phyloP scores from a whole-genome alignment of 2,888 invertebrate species.

The Euzetes globulus region DNA sequence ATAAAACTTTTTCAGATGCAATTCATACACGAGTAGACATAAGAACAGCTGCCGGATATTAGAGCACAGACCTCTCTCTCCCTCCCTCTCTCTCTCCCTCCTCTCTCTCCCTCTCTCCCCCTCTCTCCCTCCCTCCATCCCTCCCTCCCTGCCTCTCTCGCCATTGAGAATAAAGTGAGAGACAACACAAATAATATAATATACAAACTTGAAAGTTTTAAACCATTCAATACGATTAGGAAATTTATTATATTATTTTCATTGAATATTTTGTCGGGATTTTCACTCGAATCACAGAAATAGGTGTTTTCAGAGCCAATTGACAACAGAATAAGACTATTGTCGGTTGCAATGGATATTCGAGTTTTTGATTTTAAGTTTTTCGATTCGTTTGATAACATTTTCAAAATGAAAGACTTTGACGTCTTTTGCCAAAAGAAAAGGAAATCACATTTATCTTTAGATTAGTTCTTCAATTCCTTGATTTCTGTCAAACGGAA shows the following conservation, averaged over 20 bases:
- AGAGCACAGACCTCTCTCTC: neutral
- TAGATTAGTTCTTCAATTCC: too few species aligned
- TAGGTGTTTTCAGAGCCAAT: neutral
- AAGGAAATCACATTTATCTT: too few species aligned
- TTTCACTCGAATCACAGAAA: neutral
- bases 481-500: too few species aligned
- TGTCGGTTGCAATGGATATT: too few species aligned
- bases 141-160: neutral
- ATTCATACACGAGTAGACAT: conserved; percentile 19
- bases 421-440: too few species aligned
- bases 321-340: neutral
- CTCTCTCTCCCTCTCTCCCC: neutral
- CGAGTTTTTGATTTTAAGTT: too few species aligned
- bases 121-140: neutral
- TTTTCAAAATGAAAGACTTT: too few species aligned
- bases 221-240: neutral
- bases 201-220: neutral
- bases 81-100: neutral
- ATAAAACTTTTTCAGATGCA: conserved; percentile 5
- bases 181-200: neutral
- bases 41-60: conserved; percentile 24
- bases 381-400: too few species aligned
- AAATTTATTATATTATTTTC: neutral
- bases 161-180: neutral
- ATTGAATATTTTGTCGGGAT: neutral